Evolutionary conservation across 2,797 vertebrate species (phyloP).

Genomic region (Cuniculus paca): DNA sequence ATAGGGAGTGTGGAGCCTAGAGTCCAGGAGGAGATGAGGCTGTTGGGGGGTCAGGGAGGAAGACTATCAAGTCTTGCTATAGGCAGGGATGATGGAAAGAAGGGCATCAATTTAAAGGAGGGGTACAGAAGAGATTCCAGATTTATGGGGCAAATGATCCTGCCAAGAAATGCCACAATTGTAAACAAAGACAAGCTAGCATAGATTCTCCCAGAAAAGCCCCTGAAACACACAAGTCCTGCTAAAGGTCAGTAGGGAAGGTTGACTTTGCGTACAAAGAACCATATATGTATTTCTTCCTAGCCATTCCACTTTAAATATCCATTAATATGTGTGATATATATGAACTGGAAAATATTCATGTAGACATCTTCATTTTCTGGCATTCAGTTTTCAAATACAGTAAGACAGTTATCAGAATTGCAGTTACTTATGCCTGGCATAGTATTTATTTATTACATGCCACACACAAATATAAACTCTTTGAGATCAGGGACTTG

Average conservation of each 20-base stretch:
- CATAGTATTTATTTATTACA: not conserved
- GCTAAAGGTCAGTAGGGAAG: not conserved
- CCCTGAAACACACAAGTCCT: not conserved
- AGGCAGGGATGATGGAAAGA: not conserved
- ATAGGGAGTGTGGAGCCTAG: not conserved
- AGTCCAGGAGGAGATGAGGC: not conserved
- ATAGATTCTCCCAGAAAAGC: not conserved
- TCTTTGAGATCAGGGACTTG: not conserved
- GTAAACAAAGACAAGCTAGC: not conserved
- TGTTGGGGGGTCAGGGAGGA: not conserved
- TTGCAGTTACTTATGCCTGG: not conserved
- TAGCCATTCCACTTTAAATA: not conserved
- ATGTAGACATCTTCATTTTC: not conserved
- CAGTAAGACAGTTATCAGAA: not conserved
- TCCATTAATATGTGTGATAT: not conserved
- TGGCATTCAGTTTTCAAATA: not conserved
- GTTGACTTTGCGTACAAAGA: not conserved
- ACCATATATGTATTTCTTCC: not conserved
- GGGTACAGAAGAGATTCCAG: not conserved
- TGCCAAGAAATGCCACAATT: not conserved
- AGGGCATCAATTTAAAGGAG: not conserved
- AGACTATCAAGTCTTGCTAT: not conserved
- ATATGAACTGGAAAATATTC: not conserved
- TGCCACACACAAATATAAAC: no score
- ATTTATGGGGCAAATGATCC: not conserved